Percentiles rank a stretch among this genome's conserved stretches.
Evolutionary conservation across 2,113 vertebrate genomes (phyloP).

Genomic region (Pterocles burchelli): DNA sequence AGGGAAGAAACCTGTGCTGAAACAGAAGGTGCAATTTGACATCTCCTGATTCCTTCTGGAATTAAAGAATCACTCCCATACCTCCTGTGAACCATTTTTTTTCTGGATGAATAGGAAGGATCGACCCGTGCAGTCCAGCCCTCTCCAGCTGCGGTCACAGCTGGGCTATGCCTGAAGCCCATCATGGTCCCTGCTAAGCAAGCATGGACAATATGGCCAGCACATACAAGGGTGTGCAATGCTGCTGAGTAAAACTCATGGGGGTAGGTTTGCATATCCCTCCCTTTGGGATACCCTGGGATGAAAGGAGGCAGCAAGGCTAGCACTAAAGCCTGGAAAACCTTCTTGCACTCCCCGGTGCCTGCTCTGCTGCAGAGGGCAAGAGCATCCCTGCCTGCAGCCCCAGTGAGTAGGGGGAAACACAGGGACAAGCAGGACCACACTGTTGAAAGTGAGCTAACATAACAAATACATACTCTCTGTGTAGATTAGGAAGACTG

Average conservation of each 20-base stretch:
- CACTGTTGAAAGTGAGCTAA: no score
- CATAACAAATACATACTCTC: no score
- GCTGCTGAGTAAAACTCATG: fast-evolving
- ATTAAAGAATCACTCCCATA: neutral
- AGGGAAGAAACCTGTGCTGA: neutral
- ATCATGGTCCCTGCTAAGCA: fast-evolving
- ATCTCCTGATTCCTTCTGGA: neutral
- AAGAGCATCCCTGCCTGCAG: neutral
- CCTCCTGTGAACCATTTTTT: neutral
- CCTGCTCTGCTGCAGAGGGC: neutral
- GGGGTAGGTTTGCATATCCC: fast-evolving
- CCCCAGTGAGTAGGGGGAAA: fast-evolving
- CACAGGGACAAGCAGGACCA: neutral
- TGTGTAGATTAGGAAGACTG: no score
- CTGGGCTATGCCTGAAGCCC: neutral
- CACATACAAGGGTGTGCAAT: neutral
- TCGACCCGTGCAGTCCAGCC: neutral
- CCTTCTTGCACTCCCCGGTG: neutral
- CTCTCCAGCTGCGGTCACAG: neutral
- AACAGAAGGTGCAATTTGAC: neutral
- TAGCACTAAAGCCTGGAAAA: neutral
- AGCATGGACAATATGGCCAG: fast-evolving
- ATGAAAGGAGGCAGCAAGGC: neutral
- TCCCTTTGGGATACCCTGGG: neutral
- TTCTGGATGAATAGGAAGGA: neutral